Evolutionary conservation across 2,797 vertebrate species (phyloP).

Genomic region (Acrossocheilus wenchowensis): DNA sequence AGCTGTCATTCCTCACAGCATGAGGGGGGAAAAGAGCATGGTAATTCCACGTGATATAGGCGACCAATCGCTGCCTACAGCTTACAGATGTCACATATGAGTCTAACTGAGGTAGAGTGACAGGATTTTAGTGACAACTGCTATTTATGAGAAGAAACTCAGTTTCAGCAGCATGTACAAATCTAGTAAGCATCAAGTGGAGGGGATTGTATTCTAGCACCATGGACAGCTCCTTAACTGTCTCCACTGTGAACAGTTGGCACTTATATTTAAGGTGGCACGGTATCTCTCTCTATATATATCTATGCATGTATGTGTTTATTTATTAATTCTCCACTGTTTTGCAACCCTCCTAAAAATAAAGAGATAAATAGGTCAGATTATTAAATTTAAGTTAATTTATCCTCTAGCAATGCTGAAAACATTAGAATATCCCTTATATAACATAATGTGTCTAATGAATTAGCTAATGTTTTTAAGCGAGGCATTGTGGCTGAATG

Average conservation of each 20-base stretch:
- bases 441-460: conserved; percentile 7
- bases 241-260: not conserved
- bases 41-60: conserved; percentile 19
- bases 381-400: not conserved
- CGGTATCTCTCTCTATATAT: not conserved
- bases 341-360: not conserved
- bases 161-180: conserved; percentile 66
- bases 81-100: conserved; percentile 8
- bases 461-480: conserved; percentile 27
- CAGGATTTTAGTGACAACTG: not conserved
- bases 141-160: conserved; percentile 20
- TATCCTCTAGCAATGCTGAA: not conserved
- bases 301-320: not conserved
- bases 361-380: not conserved
- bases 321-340: not conserved
- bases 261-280: not conserved
- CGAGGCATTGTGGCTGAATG: not conserved
- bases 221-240: conserved; percentile 40
- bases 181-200: not conserved
- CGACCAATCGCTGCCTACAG: not conserved
- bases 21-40: not conserved
- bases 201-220: conserved; percentile 22
- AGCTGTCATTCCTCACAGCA: conserved; percentile 24
- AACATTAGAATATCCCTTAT: not conserved
- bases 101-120: not conserved